Percentiles rank a stretch among this genome's conserved stretches.
Evolutionary conservation across 2,888 invertebrate species (phyloP).

Genomic region (Entomobrya multifasciata): DNA sequence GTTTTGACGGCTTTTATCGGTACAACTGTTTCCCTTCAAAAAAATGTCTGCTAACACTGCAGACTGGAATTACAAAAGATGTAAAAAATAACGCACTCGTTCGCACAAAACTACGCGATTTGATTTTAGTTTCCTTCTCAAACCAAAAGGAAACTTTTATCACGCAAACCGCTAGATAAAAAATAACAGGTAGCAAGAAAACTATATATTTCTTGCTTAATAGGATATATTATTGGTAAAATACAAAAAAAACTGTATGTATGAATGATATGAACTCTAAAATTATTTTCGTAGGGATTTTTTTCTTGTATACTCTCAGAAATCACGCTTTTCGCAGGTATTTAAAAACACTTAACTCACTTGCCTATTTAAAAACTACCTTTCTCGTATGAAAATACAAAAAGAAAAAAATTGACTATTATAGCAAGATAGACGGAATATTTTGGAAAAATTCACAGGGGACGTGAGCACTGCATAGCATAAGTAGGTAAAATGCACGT

Average conservation of each 20-base stretch:
- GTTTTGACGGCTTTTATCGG: slow-evolving; percentile 68
- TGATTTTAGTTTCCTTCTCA: background rate
- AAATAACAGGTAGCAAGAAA: background rate
- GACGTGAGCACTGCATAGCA: slow-evolving; percentile 42
- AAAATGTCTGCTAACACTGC: slow-evolving; percentile 59
- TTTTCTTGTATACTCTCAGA: background rate
- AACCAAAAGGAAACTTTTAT: background rate
- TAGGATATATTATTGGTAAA: slow-evolving; percentile 1
- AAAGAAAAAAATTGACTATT: slow-evolving; percentile 1
- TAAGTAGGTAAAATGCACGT: slow-evolving; percentile 25
- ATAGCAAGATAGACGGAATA: slow-evolving; percentile 1
- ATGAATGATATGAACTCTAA: too few species aligned
- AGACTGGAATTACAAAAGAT: slow-evolving; percentile 34
- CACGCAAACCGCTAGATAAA: slow-evolving; percentile 5
- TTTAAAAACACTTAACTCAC: slow-evolving; percentile 13
- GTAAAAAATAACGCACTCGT: slow-evolving; percentile 44
- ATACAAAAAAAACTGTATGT: background rate
- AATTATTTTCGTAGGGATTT: background rate
- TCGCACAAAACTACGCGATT: slow-evolving; percentile 41
- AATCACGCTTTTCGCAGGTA: slow-evolving; percentile 11
- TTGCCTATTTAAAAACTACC: slow-evolving; percentile 16
- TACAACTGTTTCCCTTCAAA: slow-evolving; percentile 44
- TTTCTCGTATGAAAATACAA: slow-evolving; percentile 50
- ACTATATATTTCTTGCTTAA: background rate
- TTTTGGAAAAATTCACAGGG: slow-evolving; percentile 14